Percentiles rank a stretch among this genome's conserved stretches.
phyloP scores from a whole-genome alignment of 2,888 invertebrate genomes.

The Anoplius nigerrimus region DNA sequence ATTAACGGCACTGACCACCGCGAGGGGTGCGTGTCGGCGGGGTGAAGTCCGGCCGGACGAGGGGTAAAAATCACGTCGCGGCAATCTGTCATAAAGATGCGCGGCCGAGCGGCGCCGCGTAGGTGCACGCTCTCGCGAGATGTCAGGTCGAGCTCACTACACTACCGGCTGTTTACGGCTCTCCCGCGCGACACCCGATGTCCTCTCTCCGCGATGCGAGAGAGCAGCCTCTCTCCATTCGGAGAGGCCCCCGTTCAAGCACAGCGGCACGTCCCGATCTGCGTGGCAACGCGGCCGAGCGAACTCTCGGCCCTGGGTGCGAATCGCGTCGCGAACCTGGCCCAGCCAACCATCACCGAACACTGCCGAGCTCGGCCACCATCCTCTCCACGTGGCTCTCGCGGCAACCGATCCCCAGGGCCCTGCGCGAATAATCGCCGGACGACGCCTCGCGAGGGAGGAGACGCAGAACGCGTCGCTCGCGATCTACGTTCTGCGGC shows the following conservation, averaged over 20 bases:
- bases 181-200: conserved; percentile 36
- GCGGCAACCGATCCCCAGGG: neutral
- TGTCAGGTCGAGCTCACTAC: conserved; percentile 42
- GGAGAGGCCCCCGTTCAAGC: too few relatives aligned
- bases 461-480: conserved; percentile 64
- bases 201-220: neutral
- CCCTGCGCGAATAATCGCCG: neutral
- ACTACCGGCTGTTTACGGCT: conserved; percentile 50
- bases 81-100: neutral
- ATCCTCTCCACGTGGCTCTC: conserved; percentile 1
- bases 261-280: too few relatives aligned
- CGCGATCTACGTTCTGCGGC: conserved; percentile 72
- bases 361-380: neutral
- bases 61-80: neutral
- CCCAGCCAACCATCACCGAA: neutral
- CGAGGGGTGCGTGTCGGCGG: too few relatives aligned
- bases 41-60: too few relatives aligned
- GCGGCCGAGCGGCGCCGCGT: conserved; percentile 8
- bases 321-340: neutral
- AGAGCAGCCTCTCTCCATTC: too few relatives aligned
- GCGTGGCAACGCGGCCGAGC: too few relatives aligned
- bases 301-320: too few relatives aligned
- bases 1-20: too few relatives aligned
- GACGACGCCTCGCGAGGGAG: conserved; percentile 13
- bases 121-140: conserved; percentile 43